Evolutionary conservation across 2,113 vertebrate species (phyloP), one percentile per base, ranked within the genome.

Genomic region (Lepisosteus osseus): DNA sequence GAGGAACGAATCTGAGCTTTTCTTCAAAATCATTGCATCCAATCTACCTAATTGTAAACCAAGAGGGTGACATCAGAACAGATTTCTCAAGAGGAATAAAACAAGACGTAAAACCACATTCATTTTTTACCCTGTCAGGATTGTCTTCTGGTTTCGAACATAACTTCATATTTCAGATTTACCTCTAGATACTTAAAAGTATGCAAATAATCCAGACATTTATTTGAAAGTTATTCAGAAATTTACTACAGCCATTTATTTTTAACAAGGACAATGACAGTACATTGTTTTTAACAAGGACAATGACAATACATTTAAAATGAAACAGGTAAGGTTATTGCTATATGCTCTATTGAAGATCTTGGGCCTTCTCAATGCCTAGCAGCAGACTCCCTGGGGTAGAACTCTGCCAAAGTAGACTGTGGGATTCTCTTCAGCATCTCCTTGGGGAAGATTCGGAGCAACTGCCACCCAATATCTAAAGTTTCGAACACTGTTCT

Each of bases 281-380:
- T 68, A 84, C 80, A 77, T 76, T 69, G 84, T 77, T 78, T 75
- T 68, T 79, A 86, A 17, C 72, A 63, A 70, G 70, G 69, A 67
- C 29, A 29, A 2, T 29, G 29, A 29, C 29, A 29, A 29, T 29
- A 29, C 29, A 29, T 29, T 29, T 29, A 1, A 29, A 29, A 29
- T 29, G 29, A 29, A 13, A 54, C 15, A 57, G 57, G 56, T 41
- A 40, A 61, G 57, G 61, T 74, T 75, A 84, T 76, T 76, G 71
- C 61, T 70, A 55, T 73, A 56, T 67, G 75, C 68, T 70, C 14
- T 54, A 13, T 9, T 4, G 42, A 7, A 40, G 14, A 14, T 47
- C n/a, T 17, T 15, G 3, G 54, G 14, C 47, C 0, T 29, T 66
- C 80, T 87, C 81, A 90, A 84, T 90, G 88, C 14, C 87, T 86